Conservation (phyloP, 1,140 invertebrate genomes). For the Sitobion miscanthi region DNA sequence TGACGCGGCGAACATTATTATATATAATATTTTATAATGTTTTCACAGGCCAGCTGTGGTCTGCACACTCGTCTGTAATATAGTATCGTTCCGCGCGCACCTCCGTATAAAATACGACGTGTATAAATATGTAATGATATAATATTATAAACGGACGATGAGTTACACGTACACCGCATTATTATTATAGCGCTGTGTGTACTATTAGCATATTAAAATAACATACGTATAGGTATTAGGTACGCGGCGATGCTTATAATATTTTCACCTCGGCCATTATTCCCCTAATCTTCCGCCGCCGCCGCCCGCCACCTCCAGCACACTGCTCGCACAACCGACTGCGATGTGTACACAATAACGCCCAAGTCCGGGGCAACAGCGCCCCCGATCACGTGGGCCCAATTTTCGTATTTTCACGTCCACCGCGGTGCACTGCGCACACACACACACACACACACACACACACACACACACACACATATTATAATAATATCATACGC, state of each 20-base stretch:
- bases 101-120: background rate
- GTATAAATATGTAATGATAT: background rate
- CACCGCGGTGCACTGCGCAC: background rate
- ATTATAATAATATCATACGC: background rate
- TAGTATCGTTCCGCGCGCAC: background rate
- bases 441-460: background rate
- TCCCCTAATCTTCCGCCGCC: background rate
- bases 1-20: background rate
- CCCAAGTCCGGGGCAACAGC: background rate
- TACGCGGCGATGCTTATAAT: background rate
- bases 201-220: background rate
- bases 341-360: slow-evolving; percentile 12
- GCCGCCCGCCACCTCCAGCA: background rate
- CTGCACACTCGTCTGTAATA: background rate
- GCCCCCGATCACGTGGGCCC: slow-evolving; percentile 18
- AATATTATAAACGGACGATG: background rate
- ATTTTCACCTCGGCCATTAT: slow-evolving; percentile 10
- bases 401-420: slow-evolving; percentile 30
- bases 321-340: too few species aligned
- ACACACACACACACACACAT: background rate
- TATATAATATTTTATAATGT: background rate
- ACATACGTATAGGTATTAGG: background rate
- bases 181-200: background rate
- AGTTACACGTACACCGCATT: background rate
- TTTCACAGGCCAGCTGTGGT: background rate